phyloP scores from a whole-genome alignment of 2,797 vertebrate species.

The Sebastes matsubarae region DNA sequence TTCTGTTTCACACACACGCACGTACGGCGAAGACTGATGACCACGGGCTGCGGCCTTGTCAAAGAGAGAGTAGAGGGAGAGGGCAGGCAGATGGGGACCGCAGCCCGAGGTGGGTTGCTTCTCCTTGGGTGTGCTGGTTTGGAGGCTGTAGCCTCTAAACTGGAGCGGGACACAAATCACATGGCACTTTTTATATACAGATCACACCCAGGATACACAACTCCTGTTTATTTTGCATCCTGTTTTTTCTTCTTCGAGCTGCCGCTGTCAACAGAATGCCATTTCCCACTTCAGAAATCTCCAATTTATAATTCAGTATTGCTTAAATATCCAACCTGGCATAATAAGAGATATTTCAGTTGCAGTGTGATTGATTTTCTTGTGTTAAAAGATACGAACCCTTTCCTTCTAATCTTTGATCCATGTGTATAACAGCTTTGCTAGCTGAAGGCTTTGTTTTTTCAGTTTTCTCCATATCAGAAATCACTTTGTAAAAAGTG shows the following conservation, averaged over 20 bases:
- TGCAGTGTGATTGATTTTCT: not conserved
- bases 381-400: not conserved
- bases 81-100: slow-evolving; percentile 57
- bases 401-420: not conserved
- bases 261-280: not conserved
- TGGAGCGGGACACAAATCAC: slow-evolving; percentile 48
- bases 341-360: not conserved
- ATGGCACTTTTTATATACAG: slow-evolving; percentile 24
- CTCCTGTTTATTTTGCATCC: not conserved
- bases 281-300: not conserved
- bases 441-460: not conserved
- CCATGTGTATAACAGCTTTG: not conserved
- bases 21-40: slow-evolving; percentile 42
- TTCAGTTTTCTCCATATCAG: not conserved
- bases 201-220: slow-evolving; percentile 18
- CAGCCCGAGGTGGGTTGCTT: slow-evolving; percentile 57
- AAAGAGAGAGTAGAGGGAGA: slow-evolving; percentile 19
- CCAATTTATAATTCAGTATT: not conserved
- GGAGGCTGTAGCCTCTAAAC: slow-evolving; percentile 50
- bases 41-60: slow-evolving; percentile 47
- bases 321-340: not conserved
- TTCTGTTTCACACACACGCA: not conserved
- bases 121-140: slow-evolving; percentile 61
- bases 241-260: not conserved
- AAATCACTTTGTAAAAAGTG: not conserved